These are phyloP conservation scores for Agapornis canus DNA, from an alignment of 2,797 vertebrate genomes.

Conservation along the genomic window DNA sequence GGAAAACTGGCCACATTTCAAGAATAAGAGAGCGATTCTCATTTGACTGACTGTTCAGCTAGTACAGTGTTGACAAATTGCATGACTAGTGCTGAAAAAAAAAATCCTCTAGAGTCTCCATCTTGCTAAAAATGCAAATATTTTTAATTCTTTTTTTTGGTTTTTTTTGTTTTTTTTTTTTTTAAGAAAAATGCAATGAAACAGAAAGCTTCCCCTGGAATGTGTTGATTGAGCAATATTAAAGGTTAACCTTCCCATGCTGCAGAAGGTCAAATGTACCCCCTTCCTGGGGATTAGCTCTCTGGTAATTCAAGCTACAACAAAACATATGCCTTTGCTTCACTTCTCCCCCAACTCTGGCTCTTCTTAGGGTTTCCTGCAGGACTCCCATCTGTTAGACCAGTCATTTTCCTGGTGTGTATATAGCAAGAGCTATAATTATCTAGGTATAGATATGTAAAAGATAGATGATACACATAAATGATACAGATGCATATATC, in stretches of 20 bases:
- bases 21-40: neutral
- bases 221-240: conserved; percentile 30
- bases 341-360: conserved; percentile 34
- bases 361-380: conserved; percentile 60
- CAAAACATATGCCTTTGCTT: conserved; percentile 67
- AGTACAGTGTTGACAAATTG: neutral
- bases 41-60: neutral
- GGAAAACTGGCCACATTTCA: neutral
- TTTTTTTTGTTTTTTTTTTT: neutral
- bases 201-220: conserved; percentile 5
- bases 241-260: conserved; percentile 50
- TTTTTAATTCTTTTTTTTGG: neutral
- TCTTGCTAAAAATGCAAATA: conserved; percentile 14
- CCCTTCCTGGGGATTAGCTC: conserved; percentile 46
- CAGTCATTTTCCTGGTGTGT: conserved; percentile 43
- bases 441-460: conserved; percentile 42
- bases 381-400: conserved; percentile 67
- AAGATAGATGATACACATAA: neutral
- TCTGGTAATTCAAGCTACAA: conserved; percentile 52
- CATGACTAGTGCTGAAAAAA: neutral
- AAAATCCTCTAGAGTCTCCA: neutral
- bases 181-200: neutral
- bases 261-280: conserved; percentile 57
- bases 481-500: neutral
- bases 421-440: conserved; percentile 53